Conservation (phyloP, 2,888 invertebrate species). For the Nemapogon koenigi region DNA sequence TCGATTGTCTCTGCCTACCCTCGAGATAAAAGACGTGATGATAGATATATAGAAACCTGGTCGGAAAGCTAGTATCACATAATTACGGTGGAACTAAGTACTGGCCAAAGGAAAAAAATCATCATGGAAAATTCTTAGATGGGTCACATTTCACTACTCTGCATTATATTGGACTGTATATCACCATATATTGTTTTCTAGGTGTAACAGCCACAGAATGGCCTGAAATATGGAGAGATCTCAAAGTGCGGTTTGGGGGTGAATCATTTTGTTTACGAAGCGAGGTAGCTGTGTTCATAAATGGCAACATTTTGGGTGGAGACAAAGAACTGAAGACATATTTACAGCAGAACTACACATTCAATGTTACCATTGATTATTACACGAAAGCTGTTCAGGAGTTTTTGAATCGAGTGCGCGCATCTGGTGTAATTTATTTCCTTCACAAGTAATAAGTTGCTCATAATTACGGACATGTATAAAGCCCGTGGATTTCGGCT, state of each 20-base stretch:
- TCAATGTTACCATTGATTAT: constrained; percentile 49
- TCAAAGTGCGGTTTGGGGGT: constrained; percentile 46
- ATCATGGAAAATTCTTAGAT: background rate
- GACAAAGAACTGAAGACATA: constrained; percentile 48
- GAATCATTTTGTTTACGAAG: constrained; percentile 44
- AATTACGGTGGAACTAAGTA: no score
- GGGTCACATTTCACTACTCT: background rate
- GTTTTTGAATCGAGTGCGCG: constrained; percentile 42
- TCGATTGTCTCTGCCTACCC: no score
- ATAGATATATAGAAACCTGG: no score
- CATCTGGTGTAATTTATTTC: constrained; percentile 42
- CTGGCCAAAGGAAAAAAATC: no score
- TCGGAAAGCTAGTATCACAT: no score
- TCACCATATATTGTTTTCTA: constrained; percentile 19
- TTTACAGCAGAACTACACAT: constrained; percentile 46
- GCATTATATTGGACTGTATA: background rate
- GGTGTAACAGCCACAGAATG: constrained; percentile 46
- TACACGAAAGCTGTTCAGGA: constrained; percentile 39
- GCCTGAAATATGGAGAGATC: constrained; percentile 34
- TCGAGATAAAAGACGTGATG: no score
- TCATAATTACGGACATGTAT: no score
- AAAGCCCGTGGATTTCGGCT: no score
- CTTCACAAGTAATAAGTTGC: no score
- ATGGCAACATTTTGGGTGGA: constrained; percentile 59
- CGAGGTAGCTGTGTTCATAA: constrained; percentile 52